Evolutionary conservation across 2,113 vertebrate species (phyloP).

Genomic region (Sinocyclocheilus anophthalmus): DNA sequence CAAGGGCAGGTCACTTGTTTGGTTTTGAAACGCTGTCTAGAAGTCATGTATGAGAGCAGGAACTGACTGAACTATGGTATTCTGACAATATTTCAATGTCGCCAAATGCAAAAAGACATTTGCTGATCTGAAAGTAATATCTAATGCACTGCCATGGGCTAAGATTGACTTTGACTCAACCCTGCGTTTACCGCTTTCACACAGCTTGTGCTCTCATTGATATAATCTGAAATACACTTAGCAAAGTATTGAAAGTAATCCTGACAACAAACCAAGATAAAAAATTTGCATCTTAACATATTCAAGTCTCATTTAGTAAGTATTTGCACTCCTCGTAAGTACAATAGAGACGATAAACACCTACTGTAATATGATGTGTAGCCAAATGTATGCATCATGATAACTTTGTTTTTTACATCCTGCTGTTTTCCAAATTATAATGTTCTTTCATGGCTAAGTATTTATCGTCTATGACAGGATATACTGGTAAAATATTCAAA

Average conservation of each 20-base stretch:
- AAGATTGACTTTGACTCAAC: conserved; percentile 44
- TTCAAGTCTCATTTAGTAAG: conserved; percentile 34
- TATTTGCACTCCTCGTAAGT: conserved; percentile 33
- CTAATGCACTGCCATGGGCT: conserved; percentile 30
- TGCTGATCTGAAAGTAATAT: conserved; percentile 54
- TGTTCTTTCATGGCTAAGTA: conserved; percentile 60
- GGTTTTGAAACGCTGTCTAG: neutral
- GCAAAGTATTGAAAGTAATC: conserved; percentile 18
- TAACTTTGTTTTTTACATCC: conserved; percentile 43
- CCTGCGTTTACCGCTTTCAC: conserved; percentile 1
- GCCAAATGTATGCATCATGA: conserved; percentile 37
- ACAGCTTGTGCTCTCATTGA: conserved; percentile 27
- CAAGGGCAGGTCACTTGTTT: neutral
- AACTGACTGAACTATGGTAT: neutral
- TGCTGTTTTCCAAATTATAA: conserved; percentile 57
- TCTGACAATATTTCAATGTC: neutral
- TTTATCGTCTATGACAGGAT: conserved; percentile 72
- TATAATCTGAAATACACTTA: neutral
- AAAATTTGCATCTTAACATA: conserved; percentile 15
- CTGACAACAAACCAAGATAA: neutral
- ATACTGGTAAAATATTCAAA: conserved; percentile 74
- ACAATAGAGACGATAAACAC: conserved; percentile 48
- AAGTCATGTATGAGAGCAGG: neutral
- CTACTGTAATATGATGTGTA: conserved; percentile 41
- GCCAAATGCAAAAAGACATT: conserved; percentile 36